These are phyloP conservation scores for Pelagia noctiluca DNA, from an alignment of 30 jellyfish, hydroid and myxozoan species.

Conservation along the genomic window DNA sequence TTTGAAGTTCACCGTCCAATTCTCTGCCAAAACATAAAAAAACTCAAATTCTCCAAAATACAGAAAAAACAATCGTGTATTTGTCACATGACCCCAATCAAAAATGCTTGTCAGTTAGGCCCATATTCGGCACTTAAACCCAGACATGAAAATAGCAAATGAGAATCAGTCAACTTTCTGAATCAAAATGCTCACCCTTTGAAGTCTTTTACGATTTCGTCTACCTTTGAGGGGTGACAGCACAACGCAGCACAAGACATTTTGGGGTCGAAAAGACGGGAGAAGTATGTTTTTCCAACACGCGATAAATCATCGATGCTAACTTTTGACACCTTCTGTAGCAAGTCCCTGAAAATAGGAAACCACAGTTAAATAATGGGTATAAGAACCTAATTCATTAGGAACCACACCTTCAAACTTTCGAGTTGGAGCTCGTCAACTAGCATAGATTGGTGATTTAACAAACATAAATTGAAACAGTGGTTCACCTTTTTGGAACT, in stretches of 20 bases:
- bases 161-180: background rate
- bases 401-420: too few relatives aligned
- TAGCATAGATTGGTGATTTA: too few relatives aligned
- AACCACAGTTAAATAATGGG: background rate
- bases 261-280: slow-evolving; percentile 62
- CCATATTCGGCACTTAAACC: background rate
- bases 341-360: slow-evolving; percentile 60
- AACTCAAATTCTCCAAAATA: background rate
- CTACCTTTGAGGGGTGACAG: slow-evolving; percentile 92
- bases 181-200: slow-evolving; percentile 41
- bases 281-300: slow-evolving; percentile 74
- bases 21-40: too few relatives aligned
- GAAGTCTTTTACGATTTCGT: slow-evolving; percentile 68
- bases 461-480: too few relatives aligned
- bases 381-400: background rate
- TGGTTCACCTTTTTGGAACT: too few relatives aligned
- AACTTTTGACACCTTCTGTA: slow-evolving; percentile 70
- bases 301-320: slow-evolving; percentile 74
- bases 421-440: too few relatives aligned
- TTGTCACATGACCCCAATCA: background rate
- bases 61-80: background rate
- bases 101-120: background rate
- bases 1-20: too few relatives aligned
- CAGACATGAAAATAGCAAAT: background rate
- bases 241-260: slow-evolving; percentile 77